Evolutionary conservation across 2,113 vertebrate species (phyloP), one percentile per base, ranked within the genome.

Genomic region (Hyperopisus bebe): DNA sequence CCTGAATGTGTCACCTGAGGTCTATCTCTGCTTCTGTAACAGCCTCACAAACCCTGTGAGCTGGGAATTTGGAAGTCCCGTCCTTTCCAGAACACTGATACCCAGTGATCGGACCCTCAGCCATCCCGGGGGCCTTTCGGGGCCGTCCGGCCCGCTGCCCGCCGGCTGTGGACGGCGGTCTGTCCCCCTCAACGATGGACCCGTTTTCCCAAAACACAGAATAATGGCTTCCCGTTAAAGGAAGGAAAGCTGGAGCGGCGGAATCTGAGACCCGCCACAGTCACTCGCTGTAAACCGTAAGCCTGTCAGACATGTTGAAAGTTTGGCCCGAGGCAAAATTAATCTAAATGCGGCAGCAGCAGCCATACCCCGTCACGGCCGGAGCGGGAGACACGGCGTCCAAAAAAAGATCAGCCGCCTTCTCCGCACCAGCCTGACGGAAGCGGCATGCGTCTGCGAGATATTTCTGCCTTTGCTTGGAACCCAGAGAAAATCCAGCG

Each of bases 261-360:
- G 3, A 53, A 19, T 53, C n/a, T 27, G 48, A 86, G 85, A 53
- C 48, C 48, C 47, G 27, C 24, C 48, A 13, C 85, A 86, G 47
- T 35, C 85, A 5, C 85, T 86, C 31, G 50, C 48, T 86, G 85
- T 86, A 86, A 86, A 86, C 85, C 15, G 10, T 86, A 35, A 86
- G 85, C 85, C 48, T 53, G 85, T 86, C 85, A 86, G 85, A 51
- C 46, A 35, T 8, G n/a, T 90, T 48, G 55, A 35, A 90, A 85
- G 58, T 48, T 62, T 7, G 6, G 83, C 53, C 47, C 17, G 88
- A 21, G 74, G 74, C 48, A 53, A 82, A 89, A 82, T 42, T 39
- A 89, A 42, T 44, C 77, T 24, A 19, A 82, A 82, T 53, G 80
- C 50, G 35, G 74, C 31, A 55, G 44, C 88, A 21, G 7, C 62